Base-by-base conservation (phyloP, 2,113 vertebrate species). In the Cynocephalus volans region DNA sequence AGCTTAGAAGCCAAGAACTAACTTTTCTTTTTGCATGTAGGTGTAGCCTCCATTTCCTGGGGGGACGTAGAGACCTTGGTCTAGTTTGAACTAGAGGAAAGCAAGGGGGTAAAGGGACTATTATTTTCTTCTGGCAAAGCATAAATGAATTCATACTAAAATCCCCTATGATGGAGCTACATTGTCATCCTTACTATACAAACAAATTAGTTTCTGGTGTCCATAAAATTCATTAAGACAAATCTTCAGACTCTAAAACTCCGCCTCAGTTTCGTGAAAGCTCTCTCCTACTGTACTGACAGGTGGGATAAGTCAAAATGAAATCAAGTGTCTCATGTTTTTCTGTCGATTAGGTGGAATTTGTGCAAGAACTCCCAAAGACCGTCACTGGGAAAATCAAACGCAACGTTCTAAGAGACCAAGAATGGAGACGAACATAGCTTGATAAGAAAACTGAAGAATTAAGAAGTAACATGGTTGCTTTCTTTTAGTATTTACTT, bases 331-430 rank as follows among this genome's bases (percentile, higher is more conserved):
- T 89, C 54, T 96, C 56, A 75, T 88, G 67, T 93, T 95, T 97
- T 94, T 75, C 76, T 89, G 67, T 92, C 83, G 69, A 84, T 82
- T 96, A 99, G 99, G 98, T 98, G 97, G 98, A 99, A 96, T 99
- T 99, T 98, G 99, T 99, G 91, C 92, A 99, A 81, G 96, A 98
- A 90, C 98, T 99, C 70, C 99, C 99, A 21, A 99, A 99, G 98
- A 99, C 98, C 0, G 93, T 98, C 81, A 97, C 98, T 75, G 99
- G 99, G 45, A 99, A 99, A 98, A 99, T 99, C 88, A 97, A 97
- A 97, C 95, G 98, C 96, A 97, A 98, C 1, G 86, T 98, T 95
- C 88, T 99, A 73, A 98, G 98, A 96, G 99, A 98, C 70, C 98
- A 96, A 62, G 98, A 99, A 93, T 98, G 98, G 98, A 97, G 97